Evolutionary conservation across 2,888 invertebrate species (phyloP).

Genomic region (Ophioninae sp.): DNA sequence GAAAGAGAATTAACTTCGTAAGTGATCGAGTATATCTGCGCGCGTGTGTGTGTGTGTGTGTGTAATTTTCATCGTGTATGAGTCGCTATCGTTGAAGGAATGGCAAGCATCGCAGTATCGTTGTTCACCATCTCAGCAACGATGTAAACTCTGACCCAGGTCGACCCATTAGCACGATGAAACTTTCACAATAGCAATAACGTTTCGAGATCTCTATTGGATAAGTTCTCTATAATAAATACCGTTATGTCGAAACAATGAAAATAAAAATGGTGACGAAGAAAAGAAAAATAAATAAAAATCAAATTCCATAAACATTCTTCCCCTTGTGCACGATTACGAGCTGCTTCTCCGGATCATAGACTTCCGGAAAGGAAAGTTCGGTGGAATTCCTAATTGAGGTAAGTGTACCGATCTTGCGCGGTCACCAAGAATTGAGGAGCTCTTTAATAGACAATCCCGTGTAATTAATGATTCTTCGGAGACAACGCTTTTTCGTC

Average conservation of each 20-base stretch:
- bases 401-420: slow-evolving; percentile 27
- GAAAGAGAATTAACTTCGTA: slow-evolving; percentile 76
- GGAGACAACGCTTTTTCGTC: slow-evolving; percentile 38
- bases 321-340: slow-evolving; percentile 17
- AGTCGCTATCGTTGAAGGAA: slow-evolving; percentile 30
- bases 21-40: slow-evolving; percentile 33
- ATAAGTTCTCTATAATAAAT: slow-evolving; percentile 49
- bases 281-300: background rate
- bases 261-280: slow-evolving; percentile 5
- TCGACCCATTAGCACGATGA: slow-evolving; percentile 53
- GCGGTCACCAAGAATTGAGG: background rate
- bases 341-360: slow-evolving; percentile 27
- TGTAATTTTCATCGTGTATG: background rate
- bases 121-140: slow-evolving; percentile 17
- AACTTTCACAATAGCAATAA: slow-evolving; percentile 70
- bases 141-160: slow-evolving; percentile 31
- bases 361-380: slow-evolving; percentile 37
- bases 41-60: slow-evolving; percentile 35
- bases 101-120: slow-evolving; percentile 13
- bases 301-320: background rate
- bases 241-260: slow-evolving; percentile 50
- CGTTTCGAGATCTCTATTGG: slow-evolving; percentile 58
- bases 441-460: background rate
- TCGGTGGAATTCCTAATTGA: slow-evolving; percentile 48
- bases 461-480: slow-evolving; percentile 35